Percentiles rank a stretch among this genome's conserved stretches.
These are phyloP conservation scores for Tetrao urogallus DNA, from an alignment of 2,113 vertebrate genomes.

Conservation along the genomic window DNA sequence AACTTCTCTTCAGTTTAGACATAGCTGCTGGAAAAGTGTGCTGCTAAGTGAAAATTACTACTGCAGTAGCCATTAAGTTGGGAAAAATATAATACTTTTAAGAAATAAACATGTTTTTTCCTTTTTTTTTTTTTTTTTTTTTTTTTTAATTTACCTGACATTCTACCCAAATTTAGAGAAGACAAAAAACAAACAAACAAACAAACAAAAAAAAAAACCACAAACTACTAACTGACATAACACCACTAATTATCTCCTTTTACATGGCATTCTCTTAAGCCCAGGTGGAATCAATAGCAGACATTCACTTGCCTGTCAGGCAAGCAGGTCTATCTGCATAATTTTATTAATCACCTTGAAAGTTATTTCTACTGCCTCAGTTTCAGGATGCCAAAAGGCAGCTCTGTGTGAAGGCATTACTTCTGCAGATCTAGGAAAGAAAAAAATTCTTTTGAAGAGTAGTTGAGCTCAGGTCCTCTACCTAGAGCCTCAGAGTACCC, in stretches of 20 bases:
- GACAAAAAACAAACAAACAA: no score
- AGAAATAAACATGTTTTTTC: background rate
- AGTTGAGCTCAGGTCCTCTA: background rate
- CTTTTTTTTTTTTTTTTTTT: background rate
- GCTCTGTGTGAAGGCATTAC: background rate
- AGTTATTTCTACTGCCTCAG: background rate
- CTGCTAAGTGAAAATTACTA: background rate
- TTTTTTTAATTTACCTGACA: background rate
- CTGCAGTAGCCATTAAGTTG: background rate
- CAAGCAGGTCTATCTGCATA: background rate
- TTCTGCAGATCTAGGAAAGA: background rate
- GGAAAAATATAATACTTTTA: background rate
- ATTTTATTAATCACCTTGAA: background rate
- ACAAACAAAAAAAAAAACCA: no score
- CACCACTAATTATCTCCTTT: background rate
- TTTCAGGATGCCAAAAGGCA: background rate
- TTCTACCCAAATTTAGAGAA: background rate
- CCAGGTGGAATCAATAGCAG: background rate
- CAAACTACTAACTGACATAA: background rate
- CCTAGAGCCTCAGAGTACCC: background rate
- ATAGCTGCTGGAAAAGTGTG: fast-evolving
- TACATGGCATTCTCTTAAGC: background rate
- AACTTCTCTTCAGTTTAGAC: background rate
- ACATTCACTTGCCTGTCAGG: background rate
- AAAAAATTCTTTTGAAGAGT: background rate